These are phyloP conservation scores for Hepsetus odoe DNA, from an alignment of 2,113 vertebrate species.

Conservation along the genomic window DNA sequence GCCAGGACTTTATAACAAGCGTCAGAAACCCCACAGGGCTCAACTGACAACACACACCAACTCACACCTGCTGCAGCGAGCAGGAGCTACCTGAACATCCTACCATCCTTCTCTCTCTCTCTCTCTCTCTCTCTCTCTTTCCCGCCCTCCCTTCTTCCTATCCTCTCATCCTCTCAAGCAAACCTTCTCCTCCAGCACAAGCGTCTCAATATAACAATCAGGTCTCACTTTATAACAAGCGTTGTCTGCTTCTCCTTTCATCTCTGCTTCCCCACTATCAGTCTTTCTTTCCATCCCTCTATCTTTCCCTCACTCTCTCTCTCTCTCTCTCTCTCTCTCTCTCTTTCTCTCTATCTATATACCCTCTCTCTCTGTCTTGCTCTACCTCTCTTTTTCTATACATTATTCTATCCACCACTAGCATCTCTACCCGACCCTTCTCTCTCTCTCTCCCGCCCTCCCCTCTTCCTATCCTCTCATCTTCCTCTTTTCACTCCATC, in stretches of 20 bases:
- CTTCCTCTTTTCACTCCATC: neutral
- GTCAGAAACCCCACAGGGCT: conserved; percentile 61
- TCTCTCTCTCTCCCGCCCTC: neutral
- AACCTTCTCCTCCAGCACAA: no score
- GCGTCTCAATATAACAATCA: no score
- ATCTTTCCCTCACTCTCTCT: no score
- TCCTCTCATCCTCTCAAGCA: no score
- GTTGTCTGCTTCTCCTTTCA: no score
- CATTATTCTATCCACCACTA: neutral
- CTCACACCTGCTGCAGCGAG: conserved; percentile 14
- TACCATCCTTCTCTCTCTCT: conserved; percentile 24
- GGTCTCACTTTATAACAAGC: no score
- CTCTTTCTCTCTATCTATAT: no score
- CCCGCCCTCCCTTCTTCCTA: neutral
- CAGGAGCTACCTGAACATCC: neutral
- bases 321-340: no score
- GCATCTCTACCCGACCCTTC: neutral
- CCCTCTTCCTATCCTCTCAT: neutral
- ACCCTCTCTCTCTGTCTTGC: neutral
- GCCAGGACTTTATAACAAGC: conserved; percentile 77
- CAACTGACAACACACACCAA: conserved; percentile 72
- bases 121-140: no score
- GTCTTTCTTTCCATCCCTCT: no score
- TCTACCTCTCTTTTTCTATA: neutral
- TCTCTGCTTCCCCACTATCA: no score